Evolutionary conservation across 2,113 vertebrate species (phyloP).

Genomic region (Channa argus): DNA sequence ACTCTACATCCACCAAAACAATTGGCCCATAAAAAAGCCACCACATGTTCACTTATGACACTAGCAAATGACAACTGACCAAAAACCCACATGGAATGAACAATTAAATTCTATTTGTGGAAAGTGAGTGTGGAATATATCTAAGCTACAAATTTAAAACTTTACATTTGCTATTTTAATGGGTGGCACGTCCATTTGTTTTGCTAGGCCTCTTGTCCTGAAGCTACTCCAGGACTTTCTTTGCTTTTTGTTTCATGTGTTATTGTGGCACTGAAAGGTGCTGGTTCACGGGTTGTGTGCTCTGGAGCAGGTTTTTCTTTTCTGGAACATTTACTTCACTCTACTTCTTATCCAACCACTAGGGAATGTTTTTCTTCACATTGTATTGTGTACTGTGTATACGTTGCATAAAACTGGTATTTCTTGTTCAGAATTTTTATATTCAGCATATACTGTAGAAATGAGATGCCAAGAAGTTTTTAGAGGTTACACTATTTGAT

Average conservation of each 20-base stretch:
- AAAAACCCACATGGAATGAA: conserved; percentile 25
- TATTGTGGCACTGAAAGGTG: conserved; percentile 15
- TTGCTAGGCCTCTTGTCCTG: neutral
- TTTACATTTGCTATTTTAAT: neutral
- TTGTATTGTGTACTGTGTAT: too few relatives aligned
- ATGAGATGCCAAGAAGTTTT: too few relatives aligned
- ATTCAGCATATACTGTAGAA: too few relatives aligned
- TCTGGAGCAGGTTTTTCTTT: neutral
- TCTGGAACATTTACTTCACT: neutral
- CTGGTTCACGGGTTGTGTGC: neutral
- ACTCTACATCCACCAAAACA: conserved; percentile 17
- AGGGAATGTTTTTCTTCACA: too few relatives aligned
- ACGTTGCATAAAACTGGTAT: too few relatives aligned
- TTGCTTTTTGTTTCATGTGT: conserved; percentile 1
- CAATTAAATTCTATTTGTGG: conserved; percentile 17
- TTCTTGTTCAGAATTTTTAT: too few relatives aligned
- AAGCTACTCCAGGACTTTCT: neutral
- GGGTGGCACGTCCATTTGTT: neutral
- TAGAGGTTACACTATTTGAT: too few relatives aligned
- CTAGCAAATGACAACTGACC: conserved; percentile 11
- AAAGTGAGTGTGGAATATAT: neutral
- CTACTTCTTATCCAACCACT: too few relatives aligned
- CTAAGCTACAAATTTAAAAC: neutral
- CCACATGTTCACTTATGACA: conserved; percentile 16
- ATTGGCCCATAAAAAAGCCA: neutral